Evolutionary conservation across 2,888 invertebrate genomes (phyloP).

Genomic region (Lepidonotus clava): DNA sequence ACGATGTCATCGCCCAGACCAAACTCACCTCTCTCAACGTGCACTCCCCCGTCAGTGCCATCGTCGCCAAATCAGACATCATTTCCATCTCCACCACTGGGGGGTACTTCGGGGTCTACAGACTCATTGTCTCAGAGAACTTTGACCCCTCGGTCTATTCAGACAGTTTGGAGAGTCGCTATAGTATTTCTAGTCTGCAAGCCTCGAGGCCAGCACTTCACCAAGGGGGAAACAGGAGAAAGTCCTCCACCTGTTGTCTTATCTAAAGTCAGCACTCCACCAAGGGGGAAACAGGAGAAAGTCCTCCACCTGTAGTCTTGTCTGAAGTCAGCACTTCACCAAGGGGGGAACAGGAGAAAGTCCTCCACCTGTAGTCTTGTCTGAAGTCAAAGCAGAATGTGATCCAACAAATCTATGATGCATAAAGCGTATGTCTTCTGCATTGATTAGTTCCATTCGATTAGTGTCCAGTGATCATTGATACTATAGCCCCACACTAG

Average conservation of each 20-base stretch:
- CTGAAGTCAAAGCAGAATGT: too few species aligned
- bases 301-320: neutral
- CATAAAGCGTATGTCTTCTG: too few species aligned
- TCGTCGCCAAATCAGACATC: constrained; percentile 30
- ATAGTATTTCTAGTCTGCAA: constrained; percentile 36
- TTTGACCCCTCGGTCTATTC: constrained; percentile 42
- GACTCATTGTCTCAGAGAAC: constrained; percentile 15
- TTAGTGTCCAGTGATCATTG: too few species aligned
- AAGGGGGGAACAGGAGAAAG: neutral
- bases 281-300: neutral
- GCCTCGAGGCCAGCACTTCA: neutral
- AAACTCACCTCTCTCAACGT: constrained; percentile 38
- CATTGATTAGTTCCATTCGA: too few species aligned
- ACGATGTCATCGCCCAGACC: constrained; percentile 39
- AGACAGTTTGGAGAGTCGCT: constrained; percentile 41
- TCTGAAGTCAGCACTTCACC: neutral
- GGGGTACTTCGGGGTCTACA: constrained; percentile 35
- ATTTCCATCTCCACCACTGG: constrained; percentile 35
- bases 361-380: constrained; percentile 7
- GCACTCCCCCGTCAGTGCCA: constrained; percentile 27
- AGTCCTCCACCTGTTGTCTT: neutral
- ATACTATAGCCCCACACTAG: too few species aligned
- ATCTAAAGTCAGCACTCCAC: neutral
- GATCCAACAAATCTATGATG: too few species aligned
- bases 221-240: neutral